Evolutionary conservation across 2,113 vertebrate genomes (phyloP).

Genomic region (Sturnus vulgaris): DNA sequence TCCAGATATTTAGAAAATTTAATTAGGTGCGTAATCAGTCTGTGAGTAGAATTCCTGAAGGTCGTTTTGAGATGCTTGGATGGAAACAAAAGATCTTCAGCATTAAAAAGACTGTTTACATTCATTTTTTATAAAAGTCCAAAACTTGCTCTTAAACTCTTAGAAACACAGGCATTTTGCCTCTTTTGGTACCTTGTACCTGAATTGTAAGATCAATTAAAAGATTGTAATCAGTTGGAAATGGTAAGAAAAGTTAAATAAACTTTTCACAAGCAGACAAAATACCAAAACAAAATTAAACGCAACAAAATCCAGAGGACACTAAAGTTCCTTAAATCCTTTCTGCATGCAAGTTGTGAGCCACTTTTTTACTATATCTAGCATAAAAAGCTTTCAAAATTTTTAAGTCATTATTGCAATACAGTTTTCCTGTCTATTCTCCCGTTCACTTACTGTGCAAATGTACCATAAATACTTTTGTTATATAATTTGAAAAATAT

Average conservation of each 20-base stretch:
- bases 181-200: background rate
- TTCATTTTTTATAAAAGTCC: background rate
- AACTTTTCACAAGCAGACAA: background rate
- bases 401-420: background rate
- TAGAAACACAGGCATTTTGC: background rate
- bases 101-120: background rate
- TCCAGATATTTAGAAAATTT: background rate
- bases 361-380: background rate
- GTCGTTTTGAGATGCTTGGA: background rate
- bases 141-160: background rate
- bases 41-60: background rate
- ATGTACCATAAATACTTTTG: background rate
- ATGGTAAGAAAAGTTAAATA: background rate
- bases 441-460: background rate
- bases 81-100: background rate
- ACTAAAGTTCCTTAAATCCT: background rate
- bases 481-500: background rate
- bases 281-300: background rate
- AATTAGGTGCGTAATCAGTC: background rate
- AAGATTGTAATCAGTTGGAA: background rate
- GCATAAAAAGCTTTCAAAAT: background rate
- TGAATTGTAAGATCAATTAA: background rate
- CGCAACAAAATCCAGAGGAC: background rate
- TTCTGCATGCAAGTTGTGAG: background rate
- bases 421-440: background rate